phyloP scores from a whole-genome alignment of 2,888 invertebrate genomes.

The Teleogryllus oceanicus region DNA sequence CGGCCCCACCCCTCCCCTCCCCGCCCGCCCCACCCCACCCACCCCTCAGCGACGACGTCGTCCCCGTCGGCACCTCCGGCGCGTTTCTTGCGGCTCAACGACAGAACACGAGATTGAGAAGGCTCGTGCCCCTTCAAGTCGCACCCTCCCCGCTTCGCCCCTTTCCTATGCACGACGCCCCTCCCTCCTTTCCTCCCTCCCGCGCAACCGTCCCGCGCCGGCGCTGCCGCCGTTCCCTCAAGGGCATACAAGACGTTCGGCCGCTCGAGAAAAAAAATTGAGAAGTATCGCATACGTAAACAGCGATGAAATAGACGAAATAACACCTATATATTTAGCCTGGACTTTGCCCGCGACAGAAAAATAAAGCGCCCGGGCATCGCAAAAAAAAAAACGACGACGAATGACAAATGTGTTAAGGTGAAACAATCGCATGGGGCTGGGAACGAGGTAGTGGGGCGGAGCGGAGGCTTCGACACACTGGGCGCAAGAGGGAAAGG shows the following conservation, averaged over 20 bases:
- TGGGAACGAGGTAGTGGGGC: background rate
- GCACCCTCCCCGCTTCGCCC: background rate
- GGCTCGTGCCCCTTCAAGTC: background rate
- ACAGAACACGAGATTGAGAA: background rate
- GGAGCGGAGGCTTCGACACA: background rate
- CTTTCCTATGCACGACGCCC: background rate
- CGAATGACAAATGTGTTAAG: conserved; percentile 18
- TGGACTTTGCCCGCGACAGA: background rate
- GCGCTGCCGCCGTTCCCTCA: background rate
- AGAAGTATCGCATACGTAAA: background rate
- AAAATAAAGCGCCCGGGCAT: background rate
- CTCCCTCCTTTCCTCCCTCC: background rate
- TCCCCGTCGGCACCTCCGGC: background rate
- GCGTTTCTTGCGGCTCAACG: background rate
- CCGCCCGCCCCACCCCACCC: background rate
- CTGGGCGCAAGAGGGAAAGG: background rate
- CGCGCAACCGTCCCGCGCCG: background rate
- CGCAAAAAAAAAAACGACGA: background rate
- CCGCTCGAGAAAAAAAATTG: background rate
- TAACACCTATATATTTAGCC: background rate
- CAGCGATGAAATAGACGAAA: background rate
- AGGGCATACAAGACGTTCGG: background rate
- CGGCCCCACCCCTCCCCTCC: background rate
- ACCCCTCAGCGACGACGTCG: background rate
- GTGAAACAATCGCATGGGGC: background rate